phyloP scores from a whole-genome alignment of 2,888 invertebrate species.

The Eugnorisma glareosa region DNA sequence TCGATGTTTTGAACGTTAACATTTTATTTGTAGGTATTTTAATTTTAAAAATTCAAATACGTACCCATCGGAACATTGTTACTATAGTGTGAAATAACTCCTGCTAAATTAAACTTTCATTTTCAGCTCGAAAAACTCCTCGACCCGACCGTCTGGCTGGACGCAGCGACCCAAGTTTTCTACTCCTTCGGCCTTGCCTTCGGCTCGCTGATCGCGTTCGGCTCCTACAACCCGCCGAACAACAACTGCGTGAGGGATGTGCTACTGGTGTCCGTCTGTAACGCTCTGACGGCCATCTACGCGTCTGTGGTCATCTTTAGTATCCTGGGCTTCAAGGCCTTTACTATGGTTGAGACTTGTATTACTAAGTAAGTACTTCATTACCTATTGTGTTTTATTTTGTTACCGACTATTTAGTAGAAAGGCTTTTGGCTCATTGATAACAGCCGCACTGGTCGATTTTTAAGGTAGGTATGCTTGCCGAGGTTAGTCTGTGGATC shows the following conservation, averaged over 20 bases:
- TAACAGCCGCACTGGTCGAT: too few species aligned
- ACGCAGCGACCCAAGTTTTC: constrained; percentile 99
- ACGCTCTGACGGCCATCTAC: constrained; percentile 98
- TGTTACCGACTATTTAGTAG: too few species aligned
- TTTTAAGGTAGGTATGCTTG: too few species aligned
- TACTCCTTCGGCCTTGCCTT: constrained; percentile 98
- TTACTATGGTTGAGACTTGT: constrained; percentile 96
- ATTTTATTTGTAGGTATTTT: too few species aligned
- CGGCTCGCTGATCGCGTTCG: constrained; percentile 98
- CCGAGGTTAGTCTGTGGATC: too few species aligned
- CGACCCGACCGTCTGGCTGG: constrained; percentile 98
- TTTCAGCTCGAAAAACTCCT: constrained; percentile 95
- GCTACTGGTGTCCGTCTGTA: constrained; percentile 96
- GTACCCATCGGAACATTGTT: too few species aligned
- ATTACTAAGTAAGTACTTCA: constrained; percentile 88
- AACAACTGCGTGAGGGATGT: constrained; percentile 98
- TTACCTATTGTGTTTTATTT: constrained; percentile 37
- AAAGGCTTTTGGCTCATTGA: too few species aligned
- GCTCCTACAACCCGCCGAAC: constrained; percentile 98
- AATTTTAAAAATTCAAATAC: too few species aligned
- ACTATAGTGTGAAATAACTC: too few species aligned
- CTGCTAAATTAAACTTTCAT: constrained; percentile 18
- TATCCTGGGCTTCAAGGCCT: constrained; percentile 99
- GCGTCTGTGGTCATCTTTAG: constrained; percentile 98
- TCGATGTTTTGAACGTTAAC: too few species aligned